Evolutionary conservation across 2,113 vertebrate species (phyloP).

Genomic region (Abramis brama): DNA sequence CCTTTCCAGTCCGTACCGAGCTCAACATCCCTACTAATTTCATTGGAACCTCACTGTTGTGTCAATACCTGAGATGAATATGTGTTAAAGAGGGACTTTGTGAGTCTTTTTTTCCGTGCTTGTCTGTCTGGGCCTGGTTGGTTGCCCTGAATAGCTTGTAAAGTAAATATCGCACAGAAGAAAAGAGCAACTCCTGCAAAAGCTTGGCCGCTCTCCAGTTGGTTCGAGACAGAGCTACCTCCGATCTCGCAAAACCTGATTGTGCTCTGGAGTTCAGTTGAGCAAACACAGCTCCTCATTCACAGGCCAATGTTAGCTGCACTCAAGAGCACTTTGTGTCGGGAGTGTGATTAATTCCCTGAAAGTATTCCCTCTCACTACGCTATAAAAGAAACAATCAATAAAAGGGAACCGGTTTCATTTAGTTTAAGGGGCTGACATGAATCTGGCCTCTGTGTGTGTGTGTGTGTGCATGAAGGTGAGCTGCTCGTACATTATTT

Average conservation of each 20-base stretch:
- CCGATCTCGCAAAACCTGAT: conserved; percentile 63
- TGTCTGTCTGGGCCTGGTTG: conserved; percentile 53
- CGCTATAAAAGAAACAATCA: conserved; percentile 28
- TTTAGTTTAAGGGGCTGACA: conserved; percentile 38
- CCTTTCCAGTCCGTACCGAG: conserved; percentile 5
- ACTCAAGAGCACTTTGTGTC: conserved; percentile 30
- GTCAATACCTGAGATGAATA: conserved; percentile 60
- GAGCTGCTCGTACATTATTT: conserved; percentile 34
- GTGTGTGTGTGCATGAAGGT: conserved; percentile 37
- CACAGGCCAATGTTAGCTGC: conserved; percentile 28
- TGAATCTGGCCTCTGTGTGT: conserved; percentile 37
- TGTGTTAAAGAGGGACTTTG: conserved; percentile 47
- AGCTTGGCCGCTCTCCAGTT: conserved; percentile 58
- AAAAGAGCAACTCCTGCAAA: conserved; percentile 62
- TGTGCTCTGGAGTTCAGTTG: conserved; percentile 53
- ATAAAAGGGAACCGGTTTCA: conserved; percentile 38
- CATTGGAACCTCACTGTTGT: conserved; percentile 38
- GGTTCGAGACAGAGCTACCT: conserved; percentile 46
- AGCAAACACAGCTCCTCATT: conserved; percentile 51
- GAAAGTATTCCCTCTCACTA: conserved; percentile 21
- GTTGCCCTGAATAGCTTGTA: conserved; percentile 54
- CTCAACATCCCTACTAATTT: conserved; percentile 24
- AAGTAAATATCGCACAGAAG: conserved; percentile 65
- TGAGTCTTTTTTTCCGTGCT: conserved; percentile 39
- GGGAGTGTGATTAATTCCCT: conserved; percentile 31